A percentile compares a stretch with the other conserved stretches of the same genome.
Conservation (phyloP, 1,140 invertebrate species). For the Zaprionus nigranus region DNA sequence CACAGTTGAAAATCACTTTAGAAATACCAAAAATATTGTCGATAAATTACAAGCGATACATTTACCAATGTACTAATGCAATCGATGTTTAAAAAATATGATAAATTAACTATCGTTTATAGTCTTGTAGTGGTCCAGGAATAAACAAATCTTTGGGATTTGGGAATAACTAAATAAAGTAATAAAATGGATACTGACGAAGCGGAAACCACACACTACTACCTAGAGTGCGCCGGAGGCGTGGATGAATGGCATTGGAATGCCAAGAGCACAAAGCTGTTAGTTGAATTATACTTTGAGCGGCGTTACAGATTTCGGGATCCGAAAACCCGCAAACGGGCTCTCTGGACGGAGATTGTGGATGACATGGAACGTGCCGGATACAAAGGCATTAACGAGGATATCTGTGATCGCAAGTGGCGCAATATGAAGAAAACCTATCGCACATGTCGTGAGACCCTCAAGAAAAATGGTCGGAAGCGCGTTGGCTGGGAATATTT, state of each 20-base stretch:
- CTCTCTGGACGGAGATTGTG: slow-evolving; percentile 51
- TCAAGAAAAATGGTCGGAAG: slow-evolving; percentile 44
- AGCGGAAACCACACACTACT: slow-evolving; percentile 44
- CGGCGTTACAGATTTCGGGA: slow-evolving; percentile 40
- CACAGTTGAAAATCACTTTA: slow-evolving; percentile 1
- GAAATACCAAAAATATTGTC: slow-evolving; percentile 15
- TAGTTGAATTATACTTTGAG: slow-evolving; percentile 44
- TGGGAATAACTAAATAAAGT: not conserved
- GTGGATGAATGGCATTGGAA: slow-evolving; percentile 58
- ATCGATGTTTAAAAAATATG: not conserved
- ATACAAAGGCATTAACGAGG: slow-evolving; percentile 51
- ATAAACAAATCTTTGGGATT: slow-evolving; percentile 8
- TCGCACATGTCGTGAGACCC: slow-evolving; percentile 42
- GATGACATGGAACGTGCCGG: slow-evolving; percentile 46
- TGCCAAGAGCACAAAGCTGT: slow-evolving; percentile 42
- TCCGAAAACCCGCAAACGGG: slow-evolving; percentile 39
- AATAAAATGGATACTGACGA: slow-evolving; percentile 42
- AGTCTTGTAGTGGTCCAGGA: not conserved
- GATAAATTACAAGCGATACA: not conserved
- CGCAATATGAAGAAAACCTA: slow-evolving; percentile 61
- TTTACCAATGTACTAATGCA: not conserved
- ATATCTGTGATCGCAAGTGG: slow-evolving; percentile 58
- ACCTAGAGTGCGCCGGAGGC: slow-evolving; percentile 33
- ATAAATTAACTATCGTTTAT: not conserved
- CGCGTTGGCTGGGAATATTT: slow-evolving; percentile 49